Evolutionary conservation across 2,113 vertebrate species (phyloP), one percentile per base, ranked within the genome.

Genomic region (Mormyrus iriodes): DNA sequence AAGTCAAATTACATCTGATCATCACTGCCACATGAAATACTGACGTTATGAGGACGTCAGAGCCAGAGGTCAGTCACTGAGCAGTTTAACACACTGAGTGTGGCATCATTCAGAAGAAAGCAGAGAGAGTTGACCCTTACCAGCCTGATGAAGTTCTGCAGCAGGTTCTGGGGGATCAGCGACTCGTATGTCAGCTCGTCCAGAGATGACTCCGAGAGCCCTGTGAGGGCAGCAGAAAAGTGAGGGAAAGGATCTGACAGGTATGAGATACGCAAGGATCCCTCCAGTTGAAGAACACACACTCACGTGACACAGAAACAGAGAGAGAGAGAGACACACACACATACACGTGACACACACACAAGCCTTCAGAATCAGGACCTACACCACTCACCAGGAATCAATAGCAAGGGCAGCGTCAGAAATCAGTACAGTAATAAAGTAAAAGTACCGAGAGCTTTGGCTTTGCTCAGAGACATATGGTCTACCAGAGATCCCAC

Each of bases 121-220:
- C 31, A 58, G 27, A 86, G 21, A 85, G 55, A 86, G 19, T n/a
- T 2, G 39, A 31, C 52, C 31, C 92, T 39, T 96, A 99, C 98
- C 97, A 99, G 95, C 92, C 98, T 96, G 88, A 98, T 95, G 92
- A 98, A 99, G 95, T 99, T 99, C 94, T 98, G 96, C 87, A 99
- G 96, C 91, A 97, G 95, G 53, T 96, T 97, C 91, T 99, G 96
- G n/a, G 97, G 97, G 91, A 99, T 96, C 95, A 98, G 97, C 69
- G 97, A 97, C 65, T 97, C 94, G 0, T 99, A 97, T 73, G 97
- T 96, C 93, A 97, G 93, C 90, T 98, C 97, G 90, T 97, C 97
- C 55, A 99, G 96, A 93, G 95, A 96, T 87, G 96, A 97, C 94
- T 98, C 97, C 51, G 94, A 95, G 93, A 98, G 95, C 92, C 97